Base-by-base conservation (phyloP, 2,888 invertebrate genomes). In the Dolichopus griseipennis region DNA sequence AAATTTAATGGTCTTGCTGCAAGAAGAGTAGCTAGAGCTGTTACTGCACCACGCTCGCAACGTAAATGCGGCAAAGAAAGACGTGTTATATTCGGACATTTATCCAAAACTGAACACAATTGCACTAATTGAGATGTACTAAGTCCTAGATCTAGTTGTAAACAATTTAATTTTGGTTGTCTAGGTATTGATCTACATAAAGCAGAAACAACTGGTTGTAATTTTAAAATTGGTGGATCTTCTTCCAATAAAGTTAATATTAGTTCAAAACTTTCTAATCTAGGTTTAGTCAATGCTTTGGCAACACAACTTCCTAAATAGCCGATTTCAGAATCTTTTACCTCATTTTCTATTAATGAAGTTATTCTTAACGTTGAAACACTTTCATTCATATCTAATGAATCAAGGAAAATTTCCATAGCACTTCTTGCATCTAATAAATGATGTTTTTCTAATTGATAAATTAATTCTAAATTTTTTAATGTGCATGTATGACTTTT, bases 61-160 rank as follows among this genome's bases (percentile, higher is more conserved):
- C 84, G 82, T 68, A 85, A 78, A 77, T 85, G 85, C 12, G 85
- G 84, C 72, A 85, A 78, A 71, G 84, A 84, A 68, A 85, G 75
- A 61, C 84, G 80, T 69, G 83, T 82, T 63, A 85, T 81, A 73
- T 82, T 82, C 65, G 83, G 79, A 74, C 83, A 84, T 71, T 79
- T 79, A 71, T 84, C 82, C 41, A 85, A 78, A 12, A 83, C 82
- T 6, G 78, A 76, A 74, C 84, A 84, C 69, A 85, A 78, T 72
- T 84, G 83, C 64, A 83, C 81, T 70, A 85, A 80, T 78, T 85
- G 84, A 63, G 82, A 79, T 41, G 84, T 83, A 68, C 83, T 83
- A 69, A 85, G 78, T 74, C 84, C 84, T 75, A 84, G 79, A 77
- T 85, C 85, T 69, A 85, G 77, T n/a, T 84, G 81, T 70, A 85